These are phyloP conservation scores for Actinia equina DNA, from an alignment of 64 coral and sea anemone species.

Conservation along the genomic window DNA sequence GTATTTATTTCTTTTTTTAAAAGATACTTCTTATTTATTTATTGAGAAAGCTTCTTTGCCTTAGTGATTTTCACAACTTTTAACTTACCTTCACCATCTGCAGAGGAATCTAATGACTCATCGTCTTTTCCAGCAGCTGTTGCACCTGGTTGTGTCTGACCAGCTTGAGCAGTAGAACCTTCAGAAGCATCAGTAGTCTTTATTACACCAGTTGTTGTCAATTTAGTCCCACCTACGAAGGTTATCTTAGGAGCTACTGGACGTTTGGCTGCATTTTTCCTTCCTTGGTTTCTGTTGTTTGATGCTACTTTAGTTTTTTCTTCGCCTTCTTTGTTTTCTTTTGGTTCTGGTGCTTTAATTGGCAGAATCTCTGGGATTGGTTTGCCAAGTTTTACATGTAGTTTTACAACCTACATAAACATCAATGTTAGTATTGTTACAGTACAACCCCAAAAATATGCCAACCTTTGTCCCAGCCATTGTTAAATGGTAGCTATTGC, in stretches of 20 bases:
- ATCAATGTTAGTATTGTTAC: neutral
- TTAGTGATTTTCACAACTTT: no score
- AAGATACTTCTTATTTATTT: no score
- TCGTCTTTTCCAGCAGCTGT: slow-evolving; percentile 40
- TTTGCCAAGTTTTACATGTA: slow-evolving; percentile 90
- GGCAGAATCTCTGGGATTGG: slow-evolving; percentile 89
- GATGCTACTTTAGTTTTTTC: slow-evolving; percentile 43
- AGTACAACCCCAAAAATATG: no score
- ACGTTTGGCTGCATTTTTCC: slow-evolving; percentile 45
- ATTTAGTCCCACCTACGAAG: slow-evolving; percentile 84
- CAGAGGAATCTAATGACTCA: slow-evolving; percentile 35
- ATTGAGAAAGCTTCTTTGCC: no score
- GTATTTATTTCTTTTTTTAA: no score
- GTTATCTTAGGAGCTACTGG: slow-evolving; percentile 89
- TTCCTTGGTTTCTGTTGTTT: slow-evolving; percentile 50
- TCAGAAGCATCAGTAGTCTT: slow-evolving; percentile 37
- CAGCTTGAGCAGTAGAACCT: neutral
- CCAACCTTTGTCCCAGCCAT: no score
- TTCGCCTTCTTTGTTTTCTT: slow-evolving; percentile 67
- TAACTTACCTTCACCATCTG: neutral
- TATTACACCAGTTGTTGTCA: slow-evolving; percentile 69
- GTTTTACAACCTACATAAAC: slow-evolving; percentile 71
- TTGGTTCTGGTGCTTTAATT: slow-evolving; percentile 58
- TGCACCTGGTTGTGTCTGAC: slow-evolving; percentile 17
- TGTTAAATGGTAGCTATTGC: no score